Conservation (phyloP, 2,888 invertebrate genomes). For the Harpalus rufipes region DNA sequence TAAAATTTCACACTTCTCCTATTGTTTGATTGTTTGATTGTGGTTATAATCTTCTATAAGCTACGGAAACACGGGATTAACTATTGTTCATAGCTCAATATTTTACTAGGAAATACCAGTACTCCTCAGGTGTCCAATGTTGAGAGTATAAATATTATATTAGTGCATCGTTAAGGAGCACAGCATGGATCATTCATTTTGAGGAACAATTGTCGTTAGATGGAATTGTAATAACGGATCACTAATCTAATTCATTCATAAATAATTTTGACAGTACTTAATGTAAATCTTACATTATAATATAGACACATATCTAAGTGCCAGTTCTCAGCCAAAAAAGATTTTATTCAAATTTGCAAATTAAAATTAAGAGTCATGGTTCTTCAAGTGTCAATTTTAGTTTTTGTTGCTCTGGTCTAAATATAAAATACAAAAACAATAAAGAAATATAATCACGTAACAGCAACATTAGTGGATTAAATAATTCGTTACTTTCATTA, state of each 20-base stretch:
- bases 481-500: too few species aligned
- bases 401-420: too few species aligned
- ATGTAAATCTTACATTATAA: too few species aligned
- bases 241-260: background rate
- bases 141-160: background rate
- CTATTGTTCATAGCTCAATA: background rate
- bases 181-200: background rate
- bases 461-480: too few species aligned
- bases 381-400: too few species aligned
- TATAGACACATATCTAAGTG: too few species aligned
- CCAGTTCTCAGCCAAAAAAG: too few species aligned
- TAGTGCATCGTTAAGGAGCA: background rate
- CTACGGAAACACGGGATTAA: background rate
- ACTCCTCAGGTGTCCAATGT: background rate
- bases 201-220: background rate
- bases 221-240: background rate
- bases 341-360: too few species aligned
- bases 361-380: too few species aligned
- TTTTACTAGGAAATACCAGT: background rate
- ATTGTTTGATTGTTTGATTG: background rate
- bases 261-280: background rate
- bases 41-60: background rate
- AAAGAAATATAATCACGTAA: too few species aligned
- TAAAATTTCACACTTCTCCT: conserved; percentile 21
- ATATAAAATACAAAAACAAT: too few species aligned